Evolutionary conservation across 2,797 vertebrate genomes (phyloP).

Genomic region (Darevskia nairensis): DNA sequence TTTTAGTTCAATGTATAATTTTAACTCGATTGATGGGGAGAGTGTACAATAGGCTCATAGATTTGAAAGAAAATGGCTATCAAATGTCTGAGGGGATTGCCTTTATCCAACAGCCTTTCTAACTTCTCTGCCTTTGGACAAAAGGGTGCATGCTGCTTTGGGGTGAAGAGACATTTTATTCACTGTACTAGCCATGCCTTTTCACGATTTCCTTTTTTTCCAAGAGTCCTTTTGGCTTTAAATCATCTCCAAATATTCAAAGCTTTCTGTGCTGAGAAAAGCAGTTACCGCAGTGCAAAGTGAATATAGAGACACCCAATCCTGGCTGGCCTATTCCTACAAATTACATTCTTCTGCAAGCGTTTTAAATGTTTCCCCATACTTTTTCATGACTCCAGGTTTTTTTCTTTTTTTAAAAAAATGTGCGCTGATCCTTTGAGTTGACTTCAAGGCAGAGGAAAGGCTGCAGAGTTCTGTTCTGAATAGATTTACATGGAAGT

Average conservation of each 20-base stretch:
- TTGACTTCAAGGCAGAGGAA: not conserved
- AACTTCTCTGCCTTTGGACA: not conserved
- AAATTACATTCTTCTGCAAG: not conserved
- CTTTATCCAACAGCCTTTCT: not conserved
- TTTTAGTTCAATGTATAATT: not conserved
- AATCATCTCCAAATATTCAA: not conserved
- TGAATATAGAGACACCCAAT: not conserved
- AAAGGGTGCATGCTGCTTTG: not conserved
- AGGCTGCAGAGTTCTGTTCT: not conserved
- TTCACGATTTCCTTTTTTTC: not conserved
- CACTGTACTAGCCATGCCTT: not conserved
- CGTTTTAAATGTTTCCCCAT: not conserved
- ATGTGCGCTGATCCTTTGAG: not conserved
- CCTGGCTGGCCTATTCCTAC: not conserved
- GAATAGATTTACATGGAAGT: not conserved
- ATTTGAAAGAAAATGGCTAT: constrained; percentile 3
- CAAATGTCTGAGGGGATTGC: not conserved
- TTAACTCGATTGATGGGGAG: not conserved
- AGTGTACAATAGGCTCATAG: not conserved
- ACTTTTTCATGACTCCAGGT: not conserved
- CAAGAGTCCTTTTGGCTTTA: not conserved
- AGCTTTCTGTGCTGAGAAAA: not conserved
- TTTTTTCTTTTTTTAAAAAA: not conserved
- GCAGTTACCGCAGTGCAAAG: not conserved
- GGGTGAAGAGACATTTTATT: not conserved